These are phyloP conservation scores for Scarus forsteni DNA, from an alignment of 2,797 vertebrate genomes.

Conservation along the genomic window DNA sequence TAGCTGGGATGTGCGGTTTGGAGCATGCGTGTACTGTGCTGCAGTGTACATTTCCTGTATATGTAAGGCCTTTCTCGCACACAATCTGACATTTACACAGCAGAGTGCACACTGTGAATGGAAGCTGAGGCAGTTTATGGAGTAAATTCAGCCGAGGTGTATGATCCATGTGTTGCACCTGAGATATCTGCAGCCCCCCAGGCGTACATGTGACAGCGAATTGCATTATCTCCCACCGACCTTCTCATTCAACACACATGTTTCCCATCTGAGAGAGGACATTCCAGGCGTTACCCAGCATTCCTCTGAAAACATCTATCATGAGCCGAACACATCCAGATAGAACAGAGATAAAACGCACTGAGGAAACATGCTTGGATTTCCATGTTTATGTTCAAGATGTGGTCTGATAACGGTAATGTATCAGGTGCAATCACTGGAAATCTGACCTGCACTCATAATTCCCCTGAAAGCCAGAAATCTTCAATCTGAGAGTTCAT, in stretches of 20 bases:
- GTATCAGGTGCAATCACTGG: conserved; percentile 1
- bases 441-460: conserved; percentile 6
- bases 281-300: conserved; percentile 67
- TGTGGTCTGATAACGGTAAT: neutral
- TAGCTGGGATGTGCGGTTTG: conserved; percentile 29
- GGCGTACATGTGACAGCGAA: conserved; percentile 52
- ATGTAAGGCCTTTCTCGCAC: conserved; percentile 2
- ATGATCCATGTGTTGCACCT: conserved; percentile 43
- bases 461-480: neutral
- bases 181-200: conserved; percentile 21
- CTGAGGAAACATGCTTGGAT: neutral
- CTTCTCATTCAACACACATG: conserved; percentile 70
- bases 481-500: too few species aligned
- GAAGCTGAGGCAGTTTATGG: conserved; percentile 13
- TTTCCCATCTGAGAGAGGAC: conserved; percentile 70
- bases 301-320: conserved; percentile 56
- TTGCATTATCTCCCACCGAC: conserved; percentile 60
- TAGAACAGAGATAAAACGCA: conserved; percentile 40
- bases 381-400: conserved; percentile 9
- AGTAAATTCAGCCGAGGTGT: conserved; percentile 27
- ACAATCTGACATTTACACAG: conserved; percentile 46
- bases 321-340: conserved; percentile 32
- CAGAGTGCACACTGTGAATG: conserved; percentile 6
- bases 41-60: conserved; percentile 16
- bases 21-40: conserved; percentile 17